Evolutionary conservation across 2,797 vertebrate genomes (phyloP).

Genomic region (Heteromormyrus szaboi): DNA sequence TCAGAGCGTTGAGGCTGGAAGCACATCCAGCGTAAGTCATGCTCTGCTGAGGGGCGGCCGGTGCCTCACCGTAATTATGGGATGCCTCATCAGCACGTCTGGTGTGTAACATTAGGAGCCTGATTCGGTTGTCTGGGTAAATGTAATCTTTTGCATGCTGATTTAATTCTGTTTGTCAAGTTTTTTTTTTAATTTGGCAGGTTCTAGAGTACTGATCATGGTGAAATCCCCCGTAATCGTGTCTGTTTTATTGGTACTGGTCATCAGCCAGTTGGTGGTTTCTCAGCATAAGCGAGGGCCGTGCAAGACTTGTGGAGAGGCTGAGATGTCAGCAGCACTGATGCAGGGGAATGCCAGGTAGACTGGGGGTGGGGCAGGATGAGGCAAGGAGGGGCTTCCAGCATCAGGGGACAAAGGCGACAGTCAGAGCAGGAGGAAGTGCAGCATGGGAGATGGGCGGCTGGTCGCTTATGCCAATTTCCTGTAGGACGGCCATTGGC

Average conservation of each 20-base stretch:
- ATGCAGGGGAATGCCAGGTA: neutral
- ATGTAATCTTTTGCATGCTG: neutral
- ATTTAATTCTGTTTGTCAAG: constrained; percentile 1
- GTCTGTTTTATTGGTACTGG: neutral
- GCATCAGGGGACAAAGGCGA: neutral
- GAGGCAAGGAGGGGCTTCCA: neutral
- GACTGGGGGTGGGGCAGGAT: neutral
- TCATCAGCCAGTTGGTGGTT: neutral
- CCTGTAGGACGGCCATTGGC: neutral
- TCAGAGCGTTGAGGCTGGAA: neutral
- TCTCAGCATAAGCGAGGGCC: neutral
- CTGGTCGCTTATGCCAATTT: neutral
- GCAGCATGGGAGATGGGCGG: neutral
- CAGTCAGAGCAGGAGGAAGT: neutral
- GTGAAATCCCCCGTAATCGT: neutral
- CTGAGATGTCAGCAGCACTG: neutral
- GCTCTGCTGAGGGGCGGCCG: neutral
- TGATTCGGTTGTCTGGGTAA: constrained; percentile 72
- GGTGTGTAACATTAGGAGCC: constrained; percentile 53
- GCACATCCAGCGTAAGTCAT: neutral
- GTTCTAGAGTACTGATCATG: neutral
- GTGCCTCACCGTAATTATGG: neutral
- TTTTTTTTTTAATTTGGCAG: constrained; percentile 3
- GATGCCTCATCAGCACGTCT: neutral
- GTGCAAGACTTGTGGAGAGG: neutral